phyloP scores from a whole-genome alignment of 2,797 vertebrate species.

The Buceros bicornis region DNA sequence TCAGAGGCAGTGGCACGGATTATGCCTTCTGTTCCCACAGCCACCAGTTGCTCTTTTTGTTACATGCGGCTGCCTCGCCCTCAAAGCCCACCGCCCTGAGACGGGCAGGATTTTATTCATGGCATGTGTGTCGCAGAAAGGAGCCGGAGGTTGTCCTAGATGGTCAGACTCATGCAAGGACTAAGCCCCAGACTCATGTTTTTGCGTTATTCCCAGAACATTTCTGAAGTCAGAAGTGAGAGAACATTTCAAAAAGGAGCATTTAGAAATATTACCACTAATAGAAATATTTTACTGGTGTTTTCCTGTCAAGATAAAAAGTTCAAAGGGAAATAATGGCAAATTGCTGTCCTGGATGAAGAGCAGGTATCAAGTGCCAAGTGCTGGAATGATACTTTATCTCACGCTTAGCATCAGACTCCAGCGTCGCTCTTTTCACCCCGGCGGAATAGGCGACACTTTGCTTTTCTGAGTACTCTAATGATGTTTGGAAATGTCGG shows the following conservation, averaged over 20 bases:
- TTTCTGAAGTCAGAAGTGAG: background rate
- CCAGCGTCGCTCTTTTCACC: background rate
- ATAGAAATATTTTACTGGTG: background rate
- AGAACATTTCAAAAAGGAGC: background rate
- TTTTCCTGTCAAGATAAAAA: background rate
- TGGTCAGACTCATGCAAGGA: background rate
- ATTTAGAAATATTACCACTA: background rate
- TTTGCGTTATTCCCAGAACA: background rate
- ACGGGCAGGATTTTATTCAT: background rate
- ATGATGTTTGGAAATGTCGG: background rate
- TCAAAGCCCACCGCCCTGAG: background rate
- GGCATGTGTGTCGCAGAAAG: background rate
- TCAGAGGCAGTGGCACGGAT: background rate
- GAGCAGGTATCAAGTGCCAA: background rate
- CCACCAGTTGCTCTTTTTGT: background rate
- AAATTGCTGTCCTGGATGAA: background rate
- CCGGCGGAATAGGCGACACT: background rate
- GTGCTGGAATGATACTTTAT: background rate
- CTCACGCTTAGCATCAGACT: background rate
- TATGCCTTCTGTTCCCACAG: background rate
- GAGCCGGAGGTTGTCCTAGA: background rate
- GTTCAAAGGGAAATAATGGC: background rate
- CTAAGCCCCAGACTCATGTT: background rate
- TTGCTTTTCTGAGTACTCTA: conserved; percentile 5
- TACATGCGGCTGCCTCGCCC: background rate